Conservation (phyloP, 37 sponge, comb jelly and placozoan species). For the Chondrilla cf. caribensis region DNA sequence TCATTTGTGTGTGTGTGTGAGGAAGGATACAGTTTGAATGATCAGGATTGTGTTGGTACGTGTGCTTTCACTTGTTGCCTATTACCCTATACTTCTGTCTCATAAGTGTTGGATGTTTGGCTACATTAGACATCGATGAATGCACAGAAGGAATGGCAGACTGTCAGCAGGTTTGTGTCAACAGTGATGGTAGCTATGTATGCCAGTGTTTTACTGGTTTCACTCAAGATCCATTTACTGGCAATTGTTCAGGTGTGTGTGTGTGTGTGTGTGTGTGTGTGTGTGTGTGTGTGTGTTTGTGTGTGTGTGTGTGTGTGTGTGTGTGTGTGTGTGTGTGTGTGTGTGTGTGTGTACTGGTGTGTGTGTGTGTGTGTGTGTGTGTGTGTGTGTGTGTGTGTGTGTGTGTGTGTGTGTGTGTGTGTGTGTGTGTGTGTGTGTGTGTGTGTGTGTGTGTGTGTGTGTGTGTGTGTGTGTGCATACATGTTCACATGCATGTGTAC, state of each 20-base stretch:
- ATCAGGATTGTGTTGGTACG: conserved; percentile 4
- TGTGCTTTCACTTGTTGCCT: too few species aligned
- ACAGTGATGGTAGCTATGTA: conserved; percentile 1
- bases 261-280: conserved; percentile 24
- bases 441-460: conserved; percentile 16
- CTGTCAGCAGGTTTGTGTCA: conserved; percentile 5
- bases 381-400: conserved; percentile 22
- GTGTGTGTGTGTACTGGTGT: conserved; percentile 6
- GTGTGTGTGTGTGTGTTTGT: conserved; percentile 16
- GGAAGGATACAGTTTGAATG: background rate
- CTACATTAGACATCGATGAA: background rate
- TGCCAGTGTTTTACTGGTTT: background rate
- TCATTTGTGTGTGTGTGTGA: conserved; percentile 13
- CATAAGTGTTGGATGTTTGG: background rate
- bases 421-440: conserved; percentile 13
- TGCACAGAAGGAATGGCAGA: background rate
- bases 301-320: conserved; percentile 15
- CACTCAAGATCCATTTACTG: background rate
- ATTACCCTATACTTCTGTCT: background rate
- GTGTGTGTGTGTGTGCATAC: conserved; percentile 26
- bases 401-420: conserved; percentile 22
- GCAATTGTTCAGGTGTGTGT: background rate
- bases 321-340: conserved; percentile 19
- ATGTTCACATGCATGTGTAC: too few species aligned
- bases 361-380: conserved; percentile 22